These are phyloP conservation scores for Drosophila paranaensis DNA, from an alignment of 2,888 invertebrate genomes.

Conservation along the genomic window DNA sequence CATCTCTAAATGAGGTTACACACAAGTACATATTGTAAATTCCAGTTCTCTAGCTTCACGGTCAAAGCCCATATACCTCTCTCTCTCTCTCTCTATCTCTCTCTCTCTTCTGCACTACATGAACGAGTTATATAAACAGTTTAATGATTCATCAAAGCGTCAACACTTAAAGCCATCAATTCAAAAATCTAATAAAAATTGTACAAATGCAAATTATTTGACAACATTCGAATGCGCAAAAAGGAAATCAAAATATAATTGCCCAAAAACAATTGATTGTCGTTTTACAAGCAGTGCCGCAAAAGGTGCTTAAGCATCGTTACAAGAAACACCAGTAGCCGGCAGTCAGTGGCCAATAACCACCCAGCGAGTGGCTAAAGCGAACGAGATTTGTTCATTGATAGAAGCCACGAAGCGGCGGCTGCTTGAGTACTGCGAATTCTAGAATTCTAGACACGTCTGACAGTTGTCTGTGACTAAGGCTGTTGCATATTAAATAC, in stretches of 20 bases:
- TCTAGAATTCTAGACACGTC: conserved; percentile 54
- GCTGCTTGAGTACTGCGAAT: conserved; percentile 46
- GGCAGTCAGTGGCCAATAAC: conserved; percentile 11
- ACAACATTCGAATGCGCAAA: conserved; percentile 22
- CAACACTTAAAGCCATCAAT: conserved; percentile 13
- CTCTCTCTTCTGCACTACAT: neutral
- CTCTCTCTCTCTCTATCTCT: neutral
- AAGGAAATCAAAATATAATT: conserved; percentile 39
- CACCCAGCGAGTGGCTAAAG: conserved; percentile 43
- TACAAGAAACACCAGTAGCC: conserved; percentile 23
- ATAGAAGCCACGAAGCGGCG: conserved; percentile 47
- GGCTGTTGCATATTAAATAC: conserved; percentile 45
- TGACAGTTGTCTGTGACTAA: conserved; percentile 26
- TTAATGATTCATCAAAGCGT: conserved; percentile 38
- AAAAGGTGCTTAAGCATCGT: conserved; percentile 21
- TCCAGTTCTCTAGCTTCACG: neutral
- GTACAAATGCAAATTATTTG: conserved; percentile 34
- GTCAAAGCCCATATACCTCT: neutral
- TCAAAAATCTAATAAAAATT: conserved; percentile 24
- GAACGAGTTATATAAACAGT: conserved; percentile 5
- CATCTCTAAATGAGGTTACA: neutral
- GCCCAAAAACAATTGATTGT: conserved; percentile 41
- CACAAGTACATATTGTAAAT: neutral
- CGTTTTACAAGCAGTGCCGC: conserved; percentile 36
- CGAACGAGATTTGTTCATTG: conserved; percentile 38